Evolutionary conservation across 2,797 vertebrate genomes (phyloP).

Genomic region (Aplochiton taeniatus): DNA sequence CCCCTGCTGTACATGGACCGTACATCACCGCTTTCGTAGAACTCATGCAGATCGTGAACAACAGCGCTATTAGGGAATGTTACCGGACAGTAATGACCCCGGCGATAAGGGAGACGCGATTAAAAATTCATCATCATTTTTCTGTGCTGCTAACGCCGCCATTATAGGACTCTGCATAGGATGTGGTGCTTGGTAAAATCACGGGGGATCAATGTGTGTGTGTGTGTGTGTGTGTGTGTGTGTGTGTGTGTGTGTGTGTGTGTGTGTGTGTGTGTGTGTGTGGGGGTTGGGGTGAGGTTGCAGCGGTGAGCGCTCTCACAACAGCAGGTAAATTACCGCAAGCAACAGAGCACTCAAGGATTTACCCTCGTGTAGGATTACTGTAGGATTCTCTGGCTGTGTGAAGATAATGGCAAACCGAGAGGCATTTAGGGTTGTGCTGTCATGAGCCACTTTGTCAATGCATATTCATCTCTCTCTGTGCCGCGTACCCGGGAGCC

Average conservation of each 20-base stretch:
- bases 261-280: background rate
- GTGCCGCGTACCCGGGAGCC: conserved; percentile 40
- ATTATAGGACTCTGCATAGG: no score
- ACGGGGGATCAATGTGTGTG: conserved; percentile 2
- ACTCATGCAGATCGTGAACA: no score
- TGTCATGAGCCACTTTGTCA: conserved; percentile 61
- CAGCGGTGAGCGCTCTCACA: conserved; percentile 56
- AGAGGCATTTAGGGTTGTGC: conserved; percentile 57
- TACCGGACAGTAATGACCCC: no score
- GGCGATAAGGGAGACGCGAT: no score
- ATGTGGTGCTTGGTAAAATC: no score
- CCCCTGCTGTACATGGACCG: no score
- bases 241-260: background rate
- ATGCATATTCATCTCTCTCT: conserved; percentile 59
- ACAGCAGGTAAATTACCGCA: conserved; percentile 66
- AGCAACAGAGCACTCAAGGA: conserved; percentile 71
- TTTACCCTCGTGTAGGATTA: conserved; percentile 71
- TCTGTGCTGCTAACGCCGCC: no score
- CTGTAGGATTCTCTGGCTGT: background rate
- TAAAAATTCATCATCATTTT: no score
- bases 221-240: background rate
- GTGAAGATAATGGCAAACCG: conserved; percentile 23
- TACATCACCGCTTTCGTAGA: no score
- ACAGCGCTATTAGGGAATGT: no score
- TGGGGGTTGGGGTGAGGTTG: conserved; percentile 31